Percentiles rank a stretch among this genome's conserved stretches.
Evolutionary conservation across 2,797 vertebrate genomes (phyloP).

Genomic region (Microctenopoma steveboyesi): DNA sequence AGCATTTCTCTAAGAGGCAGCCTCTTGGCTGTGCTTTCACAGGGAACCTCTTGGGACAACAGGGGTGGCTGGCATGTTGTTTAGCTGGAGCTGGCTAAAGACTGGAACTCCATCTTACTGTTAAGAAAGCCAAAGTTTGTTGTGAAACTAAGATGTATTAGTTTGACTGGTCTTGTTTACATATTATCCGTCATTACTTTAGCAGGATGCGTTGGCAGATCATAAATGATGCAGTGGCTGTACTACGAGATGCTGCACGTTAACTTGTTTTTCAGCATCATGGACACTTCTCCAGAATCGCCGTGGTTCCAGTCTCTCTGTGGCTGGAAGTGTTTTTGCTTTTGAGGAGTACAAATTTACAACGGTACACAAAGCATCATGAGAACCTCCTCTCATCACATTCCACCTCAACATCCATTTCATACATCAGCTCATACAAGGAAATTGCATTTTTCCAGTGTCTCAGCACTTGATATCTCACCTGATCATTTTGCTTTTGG

Average conservation of each 20-base stretch:
- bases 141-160: neutral
- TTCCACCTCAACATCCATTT: constrained; percentile 30
- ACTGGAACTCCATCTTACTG: constrained; percentile 29
- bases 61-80: constrained; percentile 44
- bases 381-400: constrained; percentile 5
- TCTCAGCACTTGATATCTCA: neutral
- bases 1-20: constrained; percentile 39
- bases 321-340: constrained; percentile 7
- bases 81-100: constrained; percentile 27
- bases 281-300: neutral
- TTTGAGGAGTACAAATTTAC: constrained; percentile 30
- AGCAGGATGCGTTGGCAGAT: neutral
- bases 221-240: neutral
- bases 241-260: neutral
- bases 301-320: neutral
- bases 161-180: neutral
- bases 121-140: neutral
- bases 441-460: constrained; percentile 18
- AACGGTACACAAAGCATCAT: constrained; percentile 9
- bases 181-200: neutral
- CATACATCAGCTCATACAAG: constrained; percentile 25
- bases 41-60: constrained; percentile 41
- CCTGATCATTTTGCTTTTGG: constrained; percentile 1
- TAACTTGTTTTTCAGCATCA: neutral
- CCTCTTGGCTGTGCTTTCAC: constrained; percentile 34